Evolutionary conservation across 2,888 invertebrate genomes (phyloP).

Genomic region (Danaus chrysippus): DNA sequence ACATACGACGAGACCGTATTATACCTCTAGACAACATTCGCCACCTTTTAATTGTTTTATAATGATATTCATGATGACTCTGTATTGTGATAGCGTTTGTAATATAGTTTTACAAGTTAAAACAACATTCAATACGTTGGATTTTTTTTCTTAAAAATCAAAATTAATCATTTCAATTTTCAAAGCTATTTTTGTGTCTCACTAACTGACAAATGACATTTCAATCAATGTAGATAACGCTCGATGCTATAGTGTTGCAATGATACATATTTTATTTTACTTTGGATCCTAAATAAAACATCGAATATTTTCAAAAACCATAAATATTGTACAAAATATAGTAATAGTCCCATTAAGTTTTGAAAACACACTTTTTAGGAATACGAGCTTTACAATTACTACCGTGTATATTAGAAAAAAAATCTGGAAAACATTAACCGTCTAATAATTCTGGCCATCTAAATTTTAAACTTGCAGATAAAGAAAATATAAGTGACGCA

Average conservation of each 20-base stretch:
- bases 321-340: no score
- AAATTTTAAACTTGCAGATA: conserved; percentile 21
- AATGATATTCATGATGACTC: conserved; percentile 81
- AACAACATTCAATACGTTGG: background rate
- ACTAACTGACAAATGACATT: background rate
- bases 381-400: no score
- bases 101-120: background rate
- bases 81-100: background rate
- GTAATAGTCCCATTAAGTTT: no score
- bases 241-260: no score
- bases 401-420: no score
- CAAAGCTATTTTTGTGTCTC: background rate
- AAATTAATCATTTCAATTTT: conserved; percentile 6
- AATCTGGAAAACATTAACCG: conserved; percentile 29
- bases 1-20: conserved; percentile 29
- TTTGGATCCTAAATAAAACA: no score
- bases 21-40: conserved; percentile 83
- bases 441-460: conserved; percentile 29
- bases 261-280: no score
- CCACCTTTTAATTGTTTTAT: conserved; percentile 87
- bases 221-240: background rate
- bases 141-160: conserved; percentile 13
- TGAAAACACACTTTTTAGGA: no score
- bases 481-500: conserved; percentile 7
- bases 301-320: no score